phyloP scores from a whole-genome alignment of 2,113 vertebrate genomes.

The Gasterosteus aculeatus region DNA sequence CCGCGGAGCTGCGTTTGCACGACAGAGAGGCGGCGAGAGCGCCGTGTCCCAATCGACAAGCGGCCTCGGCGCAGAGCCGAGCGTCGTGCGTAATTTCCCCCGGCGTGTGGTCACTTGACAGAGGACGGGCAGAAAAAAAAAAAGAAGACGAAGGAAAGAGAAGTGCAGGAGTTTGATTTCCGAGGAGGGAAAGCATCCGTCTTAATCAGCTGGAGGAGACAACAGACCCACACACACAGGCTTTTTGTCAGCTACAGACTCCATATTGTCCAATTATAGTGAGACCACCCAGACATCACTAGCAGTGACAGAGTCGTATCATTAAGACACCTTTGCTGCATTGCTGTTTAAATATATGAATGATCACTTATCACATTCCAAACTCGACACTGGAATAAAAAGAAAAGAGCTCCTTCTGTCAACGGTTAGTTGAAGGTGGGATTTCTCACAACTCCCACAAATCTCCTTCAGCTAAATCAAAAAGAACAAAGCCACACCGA shows the following conservation, averaged over 20 bases:
- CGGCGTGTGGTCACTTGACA: conserved; percentile 63
- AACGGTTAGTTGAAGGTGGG: conserved; percentile 3
- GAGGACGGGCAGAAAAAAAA: background rate
- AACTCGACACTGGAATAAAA: background rate
- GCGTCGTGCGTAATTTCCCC: conserved; percentile 68
- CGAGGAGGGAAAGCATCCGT: conserved; percentile 44
- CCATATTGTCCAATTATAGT: conserved; percentile 35
- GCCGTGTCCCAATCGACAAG: conserved; percentile 14
- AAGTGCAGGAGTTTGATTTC: conserved; percentile 58
- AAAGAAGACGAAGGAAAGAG: conserved; percentile 16
- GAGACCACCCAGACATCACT: conserved; percentile 7
- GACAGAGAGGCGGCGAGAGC: conserved; percentile 6
- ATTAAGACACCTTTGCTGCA: too few species aligned
- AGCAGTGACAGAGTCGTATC: background rate
- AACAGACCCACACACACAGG: background rate
- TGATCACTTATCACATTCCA: background rate
- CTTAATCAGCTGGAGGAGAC: conserved; percentile 57
- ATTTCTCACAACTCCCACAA: conserved; percentile 51
- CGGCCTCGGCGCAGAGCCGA: background rate
- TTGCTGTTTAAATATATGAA: background rate
- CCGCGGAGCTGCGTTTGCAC: conserved; percentile 5
- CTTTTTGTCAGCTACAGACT: conserved; percentile 41
- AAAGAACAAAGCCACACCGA: conserved; percentile 22
- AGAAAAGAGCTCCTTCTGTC: background rate
- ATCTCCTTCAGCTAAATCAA: conserved; percentile 3